Evolutionary conservation across 2,113 vertebrate species (phyloP), one percentile per base, ranked within the genome.

Genomic region (Amazona guildingii): DNA sequence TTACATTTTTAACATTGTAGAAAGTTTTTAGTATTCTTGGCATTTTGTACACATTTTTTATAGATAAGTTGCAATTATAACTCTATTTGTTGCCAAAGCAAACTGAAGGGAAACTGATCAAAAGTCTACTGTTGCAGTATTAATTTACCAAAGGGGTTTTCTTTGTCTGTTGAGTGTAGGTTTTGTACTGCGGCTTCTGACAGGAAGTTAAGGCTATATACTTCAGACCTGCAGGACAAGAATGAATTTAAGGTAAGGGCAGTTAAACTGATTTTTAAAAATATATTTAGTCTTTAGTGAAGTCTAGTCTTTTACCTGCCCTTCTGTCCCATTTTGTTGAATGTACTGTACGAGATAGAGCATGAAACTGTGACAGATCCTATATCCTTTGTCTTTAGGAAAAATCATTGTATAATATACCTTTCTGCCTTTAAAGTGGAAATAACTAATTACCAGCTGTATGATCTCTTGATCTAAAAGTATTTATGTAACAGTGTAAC

Each of bases 141-240:
- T 52, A 66, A 74, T 43, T 62, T 27, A 69, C 8, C 18, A 7
- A 74, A 33, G 12, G 14, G 13, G 19, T 82, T 96, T 86, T 89
- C 62, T 75, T 55, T 94, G 9, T 92, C 79, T 91, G 4, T 86
- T 95, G 94, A 35, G 29, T 90, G 27, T 96, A 99, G 99, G 94
- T 98, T 99, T 97, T 99, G 99, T 97, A 99, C 99, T 31, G 99
- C 99, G 1, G 99, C 98, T 72, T 97, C 98, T 91, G 99, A 99
- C 97, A 98, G 96, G 96, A 99, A 98, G 90, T 97, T 99, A 76
- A 98, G 99, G 88, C 94, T 99, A 72, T 98, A 99, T 97, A 99
- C 98, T 85, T 99, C 99, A 73, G 99, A 99, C 97, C 98, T 99
- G 46, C 98, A 99, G 96, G 98, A 99, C 77, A 98, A 96, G 94